Percentiles rank a stretch among this genome's conserved stretches.
phyloP scores from a whole-genome alignment of 2,113 vertebrate genomes.

The Dipodomys stephensi region DNA sequence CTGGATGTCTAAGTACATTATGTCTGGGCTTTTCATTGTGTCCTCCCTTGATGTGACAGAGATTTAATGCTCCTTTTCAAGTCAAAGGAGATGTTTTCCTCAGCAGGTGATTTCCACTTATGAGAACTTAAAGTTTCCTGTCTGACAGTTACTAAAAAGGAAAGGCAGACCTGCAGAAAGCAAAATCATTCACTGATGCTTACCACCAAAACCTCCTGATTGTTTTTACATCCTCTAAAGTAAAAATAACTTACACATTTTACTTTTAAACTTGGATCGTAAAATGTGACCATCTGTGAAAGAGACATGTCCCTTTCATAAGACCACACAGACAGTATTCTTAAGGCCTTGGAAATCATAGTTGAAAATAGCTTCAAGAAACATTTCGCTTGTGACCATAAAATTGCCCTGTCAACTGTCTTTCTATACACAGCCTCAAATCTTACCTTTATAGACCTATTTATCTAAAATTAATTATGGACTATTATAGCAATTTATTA shows the following conservation, averaged over 20 bases:
- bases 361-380: neutral
- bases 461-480: slow-evolving; percentile 1
- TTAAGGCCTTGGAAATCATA: neutral
- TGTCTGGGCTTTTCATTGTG: slow-evolving; percentile 49
- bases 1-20: neutral
- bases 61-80: slow-evolving; percentile 75
- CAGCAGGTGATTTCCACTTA: slow-evolving; percentile 67
- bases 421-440: neutral
- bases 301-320: neutral
- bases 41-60: slow-evolving; percentile 65
- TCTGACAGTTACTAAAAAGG: slow-evolving; percentile 7
- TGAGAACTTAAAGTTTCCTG: slow-evolving; percentile 46
- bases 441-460: neutral
- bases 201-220: neutral
- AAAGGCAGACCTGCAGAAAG: neutral
- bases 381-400: neutral
- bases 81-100: slow-evolving; percentile 59
- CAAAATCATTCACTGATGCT: slow-evolving; percentile 3
- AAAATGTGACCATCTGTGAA: neutral
- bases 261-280: slow-evolving; percentile 47
- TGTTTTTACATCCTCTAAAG: slow-evolving; percentile 22
- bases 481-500: neutral
- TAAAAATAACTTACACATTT: slow-evolving; percentile 36
- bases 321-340: neutral
- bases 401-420: neutral